Base-by-base conservation (phyloP, 2,888 invertebrate genomes). In the Ecliptopera silaceata region DNA sequence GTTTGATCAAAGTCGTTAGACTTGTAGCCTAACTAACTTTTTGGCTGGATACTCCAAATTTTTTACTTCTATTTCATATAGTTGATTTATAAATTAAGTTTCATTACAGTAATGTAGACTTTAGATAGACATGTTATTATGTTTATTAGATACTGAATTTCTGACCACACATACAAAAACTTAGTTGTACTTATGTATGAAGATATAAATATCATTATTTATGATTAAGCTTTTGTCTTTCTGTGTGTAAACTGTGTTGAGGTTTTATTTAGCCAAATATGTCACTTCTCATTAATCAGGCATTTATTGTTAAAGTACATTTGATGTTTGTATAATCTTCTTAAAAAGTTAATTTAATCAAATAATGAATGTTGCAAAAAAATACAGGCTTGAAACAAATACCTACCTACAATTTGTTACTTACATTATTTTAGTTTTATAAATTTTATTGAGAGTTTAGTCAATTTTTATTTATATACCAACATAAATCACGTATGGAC, bases 231-330 rank as follows among this genome's bases (percentile, higher is more conserved):
- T 79, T 73, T 66, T 75, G 38, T 49, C 31, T 41, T 45, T 79
- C 71, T 77, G 66, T 74, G 70, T 73, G 67, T 64, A 60, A 50
- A 47, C 48, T 59, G 51, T 53, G 59, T 63, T 56, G 52, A 59
- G 41, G 54, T 44, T 41, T 56, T 56, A 52, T 61, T 62, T 66
- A 51, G 62, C 59, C 62, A 56, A 56, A 57, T 62, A 54, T 59
- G 58, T 61, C 50, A 56, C 50, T 72, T 74, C 66, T 72, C 65
- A 60, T 66, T 64, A 65, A 75, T 71, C 70, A 57, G 77, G 82
- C 82, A 82, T 82, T 83, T 83, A 82, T 77, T 74, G 74, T 63
- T 68, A 74, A 70, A 64, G 64, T 69, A 67, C 59, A 62, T 64
- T 36, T 59, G 69, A 65, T 64, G 67, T 74, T 65, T 69, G 65